Evolutionary conservation across 2,113 vertebrate species (phyloP).

Genomic region (Calypte anna): DNA sequence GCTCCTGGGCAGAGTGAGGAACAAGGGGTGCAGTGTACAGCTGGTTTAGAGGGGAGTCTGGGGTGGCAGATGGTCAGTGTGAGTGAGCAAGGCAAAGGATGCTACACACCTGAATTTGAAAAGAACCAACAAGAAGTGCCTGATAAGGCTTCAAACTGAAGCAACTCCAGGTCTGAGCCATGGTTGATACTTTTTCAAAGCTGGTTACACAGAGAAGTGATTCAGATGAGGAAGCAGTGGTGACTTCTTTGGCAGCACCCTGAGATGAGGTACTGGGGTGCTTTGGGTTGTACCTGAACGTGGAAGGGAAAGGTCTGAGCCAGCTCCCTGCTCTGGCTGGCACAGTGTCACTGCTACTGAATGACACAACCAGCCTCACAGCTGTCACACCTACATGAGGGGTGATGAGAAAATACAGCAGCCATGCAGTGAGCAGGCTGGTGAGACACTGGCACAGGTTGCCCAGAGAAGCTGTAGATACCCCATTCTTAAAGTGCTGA

Average conservation of each 20-base stretch:
- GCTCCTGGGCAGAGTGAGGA: constrained; percentile 65
- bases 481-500: no score
- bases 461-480: no score
- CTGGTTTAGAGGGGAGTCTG: not conserved
- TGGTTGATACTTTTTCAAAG: not conserved
- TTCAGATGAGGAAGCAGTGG: not conserved
- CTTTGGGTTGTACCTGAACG: not conserved
- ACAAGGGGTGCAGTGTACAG: not conserved
- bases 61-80: not conserved
- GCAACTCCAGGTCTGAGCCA: constrained; percentile 41
- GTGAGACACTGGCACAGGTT: not conserved
- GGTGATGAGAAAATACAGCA: not conserved
- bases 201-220: not conserved
- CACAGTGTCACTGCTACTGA: fast-evolving
- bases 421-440: not conserved
- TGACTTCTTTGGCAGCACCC: not conserved
- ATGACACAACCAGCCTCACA: not conserved
- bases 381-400: not conserved
- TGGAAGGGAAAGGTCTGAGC: not conserved
- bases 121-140: not conserved
- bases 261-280: not conserved
- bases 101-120: not conserved
- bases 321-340: not conserved
- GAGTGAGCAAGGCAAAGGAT: not conserved
- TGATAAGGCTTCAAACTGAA: not conserved